Percentiles rank a stretch among this genome's conserved stretches.
Conservation (phyloP, 37 sponge, comb jelly and placozoan species). For the Halisarca cf. caerulea region DNA sequence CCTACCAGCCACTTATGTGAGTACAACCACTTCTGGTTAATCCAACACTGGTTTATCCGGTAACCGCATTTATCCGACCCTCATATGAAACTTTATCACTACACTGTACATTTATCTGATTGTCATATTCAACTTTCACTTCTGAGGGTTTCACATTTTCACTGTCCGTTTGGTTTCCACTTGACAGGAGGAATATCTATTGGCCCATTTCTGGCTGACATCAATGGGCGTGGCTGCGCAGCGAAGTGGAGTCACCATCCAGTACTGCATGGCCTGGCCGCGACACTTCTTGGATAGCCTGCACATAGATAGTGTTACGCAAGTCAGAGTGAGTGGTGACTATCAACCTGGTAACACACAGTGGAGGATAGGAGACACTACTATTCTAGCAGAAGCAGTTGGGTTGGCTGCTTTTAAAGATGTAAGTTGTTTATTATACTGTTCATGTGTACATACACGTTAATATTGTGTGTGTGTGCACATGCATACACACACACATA, state of each 20-base stretch:
- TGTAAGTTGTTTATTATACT: too few species aligned
- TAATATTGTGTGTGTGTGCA: not conserved
- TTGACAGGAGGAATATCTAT: not conserved
- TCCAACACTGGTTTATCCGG: too few species aligned
- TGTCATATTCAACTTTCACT: too few species aligned
- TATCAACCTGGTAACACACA: conserved; percentile 73
- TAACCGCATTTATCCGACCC: too few species aligned
- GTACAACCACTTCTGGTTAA: too few species aligned
- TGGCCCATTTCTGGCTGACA: conserved; percentile 58
- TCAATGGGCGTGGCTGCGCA: conserved; percentile 77
- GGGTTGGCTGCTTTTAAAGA: conserved; percentile 82
- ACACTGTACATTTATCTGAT: too few species aligned
- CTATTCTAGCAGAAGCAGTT: conserved; percentile 60
- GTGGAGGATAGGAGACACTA: conserved; percentile 80
- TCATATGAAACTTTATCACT: too few species aligned
- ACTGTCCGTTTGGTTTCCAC: too few species aligned
- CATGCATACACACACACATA: not conserved
- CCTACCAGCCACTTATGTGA: conserved; percentile 10
- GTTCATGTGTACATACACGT: not conserved
- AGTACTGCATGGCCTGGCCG: conserved; percentile 85
- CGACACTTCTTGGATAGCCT: conserved; percentile 65
- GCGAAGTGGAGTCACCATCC: conserved; percentile 60
- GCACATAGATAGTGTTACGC: conserved; percentile 68
- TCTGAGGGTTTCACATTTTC: too few species aligned
- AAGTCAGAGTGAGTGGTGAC: conserved; percentile 70